These are phyloP conservation scores for Cyphomyrmex costatus DNA, from an alignment of 1,140 invertebrate species.

Conservation along the genomic window DNA sequence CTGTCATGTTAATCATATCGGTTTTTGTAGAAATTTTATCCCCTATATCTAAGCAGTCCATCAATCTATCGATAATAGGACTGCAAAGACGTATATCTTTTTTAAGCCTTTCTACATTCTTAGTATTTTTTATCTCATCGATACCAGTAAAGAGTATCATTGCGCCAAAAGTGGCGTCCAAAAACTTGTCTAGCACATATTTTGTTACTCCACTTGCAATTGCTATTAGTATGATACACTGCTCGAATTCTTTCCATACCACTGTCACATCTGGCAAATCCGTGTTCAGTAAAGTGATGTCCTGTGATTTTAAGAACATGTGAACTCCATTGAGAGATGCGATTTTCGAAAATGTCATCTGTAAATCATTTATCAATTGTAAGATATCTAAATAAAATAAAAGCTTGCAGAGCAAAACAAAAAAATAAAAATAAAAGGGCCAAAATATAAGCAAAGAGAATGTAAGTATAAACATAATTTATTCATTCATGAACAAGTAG, in stretches of 20 bases:
- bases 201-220: constrained; percentile 89
- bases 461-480: no score
- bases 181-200: constrained; percentile 88
- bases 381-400: background rate
- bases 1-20: constrained; percentile 89
- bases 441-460: no score
- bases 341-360: constrained; percentile 93
- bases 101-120: constrained; percentile 93
- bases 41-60: constrained; percentile 91
- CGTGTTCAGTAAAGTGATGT: constrained; percentile 89
- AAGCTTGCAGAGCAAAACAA: no score
- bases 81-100: constrained; percentile 92
- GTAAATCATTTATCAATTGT: constrained; percentile 76
- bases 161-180: constrained; percentile 91
- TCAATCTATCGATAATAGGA: constrained; percentile 91
- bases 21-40: constrained; percentile 88
- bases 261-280: constrained; percentile 90
- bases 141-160: constrained; percentile 93
- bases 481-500: no score
- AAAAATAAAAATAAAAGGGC: no score
- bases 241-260: constrained; percentile 92
- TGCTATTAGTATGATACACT: constrained; percentile 89
- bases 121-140: constrained; percentile 91
- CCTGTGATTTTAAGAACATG: constrained; percentile 92
- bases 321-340: constrained; percentile 95